These are phyloP conservation scores for Oryzaephilus surinamensis DNA, from an alignment of 1,140 invertebrate genomes.

Conservation along the genomic window DNA sequence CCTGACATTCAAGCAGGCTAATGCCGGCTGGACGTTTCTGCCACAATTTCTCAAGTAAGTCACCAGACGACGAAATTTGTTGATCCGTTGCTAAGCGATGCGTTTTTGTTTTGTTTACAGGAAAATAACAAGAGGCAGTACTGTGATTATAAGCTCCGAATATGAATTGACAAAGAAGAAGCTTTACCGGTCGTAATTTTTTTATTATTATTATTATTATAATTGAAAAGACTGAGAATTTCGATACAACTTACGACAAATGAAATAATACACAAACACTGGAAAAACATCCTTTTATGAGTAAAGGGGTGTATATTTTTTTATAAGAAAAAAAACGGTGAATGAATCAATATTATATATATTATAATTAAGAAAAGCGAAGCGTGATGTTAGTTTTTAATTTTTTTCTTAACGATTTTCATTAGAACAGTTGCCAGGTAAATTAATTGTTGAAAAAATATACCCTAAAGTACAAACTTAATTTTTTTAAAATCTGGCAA, in stretches of 20 bases:
- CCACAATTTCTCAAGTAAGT: conserved; percentile 54
- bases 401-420: too few species aligned
- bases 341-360: not conserved
- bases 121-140: conserved; percentile 32
- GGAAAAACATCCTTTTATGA: too few species aligned
- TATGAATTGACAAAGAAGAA: conserved; percentile 29
- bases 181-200: conserved; percentile 17
- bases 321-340: conserved; percentile 6
- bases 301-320: too few species aligned
- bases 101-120: conserved; percentile 21
- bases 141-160: conserved; percentile 32
- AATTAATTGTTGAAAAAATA: too few species aligned
- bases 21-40: conserved; percentile 69
- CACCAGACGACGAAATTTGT: not conserved
- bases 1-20: conserved; percentile 72
- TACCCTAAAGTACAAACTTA: too few species aligned
- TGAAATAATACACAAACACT: conserved; percentile 7
- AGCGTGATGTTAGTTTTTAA: conserved; percentile 12
- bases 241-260: conserved; percentile 3
- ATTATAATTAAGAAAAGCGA: conserved; percentile 9
- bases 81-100: not conserved
- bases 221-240: not conserved
- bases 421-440: too few species aligned
- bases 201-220: conserved; percentile 2
- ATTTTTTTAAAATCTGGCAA: too few species aligned